A percentile compares a stretch with the other conserved stretches of the same genome.
phyloP scores from a whole-genome alignment of 2,113 vertebrate species.

The Cyprichromis sp. region DNA sequence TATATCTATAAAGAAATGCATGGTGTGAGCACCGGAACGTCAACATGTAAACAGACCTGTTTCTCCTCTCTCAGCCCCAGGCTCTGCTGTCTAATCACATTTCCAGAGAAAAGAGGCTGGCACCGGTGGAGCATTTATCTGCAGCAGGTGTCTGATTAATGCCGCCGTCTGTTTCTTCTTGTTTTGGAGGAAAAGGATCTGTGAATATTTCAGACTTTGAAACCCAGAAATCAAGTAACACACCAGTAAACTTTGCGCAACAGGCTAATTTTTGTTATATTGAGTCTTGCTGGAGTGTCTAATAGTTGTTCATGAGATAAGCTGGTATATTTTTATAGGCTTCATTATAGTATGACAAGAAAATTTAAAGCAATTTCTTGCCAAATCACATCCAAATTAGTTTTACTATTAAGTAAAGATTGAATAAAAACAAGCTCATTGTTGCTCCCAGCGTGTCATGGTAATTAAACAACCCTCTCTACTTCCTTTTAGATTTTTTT shows the following conservation, averaged over 20 bases:
- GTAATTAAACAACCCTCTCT: neutral
- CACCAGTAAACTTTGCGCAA: neutral
- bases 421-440: neutral
- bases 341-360: neutral
- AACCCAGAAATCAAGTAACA: neutral
- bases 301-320: neutral
- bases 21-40: neutral
- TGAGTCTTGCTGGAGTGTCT: neutral
- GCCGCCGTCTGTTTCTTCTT: neutral
- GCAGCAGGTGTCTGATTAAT: slow-evolving; percentile 41
- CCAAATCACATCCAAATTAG: neutral
- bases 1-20: neutral
- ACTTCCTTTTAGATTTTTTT: neutral
- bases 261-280: neutral
- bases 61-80: neutral
- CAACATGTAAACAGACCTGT: neutral
- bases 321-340: neutral
- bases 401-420: neutral
- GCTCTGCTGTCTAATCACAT: slow-evolving; percentile 36
- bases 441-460: neutral
- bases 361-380: neutral
- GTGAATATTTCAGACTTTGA: neutral
- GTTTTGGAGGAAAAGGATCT: neutral
- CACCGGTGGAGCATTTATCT: slow-evolving; percentile 6
- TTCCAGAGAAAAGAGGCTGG: slow-evolving; percentile 26